Percentiles rank a stretch among this genome's conserved stretches.
Evolutionary conservation across 1,140 invertebrate species (phyloP).

Genomic region (Muscidifurax raptorellus): DNA sequence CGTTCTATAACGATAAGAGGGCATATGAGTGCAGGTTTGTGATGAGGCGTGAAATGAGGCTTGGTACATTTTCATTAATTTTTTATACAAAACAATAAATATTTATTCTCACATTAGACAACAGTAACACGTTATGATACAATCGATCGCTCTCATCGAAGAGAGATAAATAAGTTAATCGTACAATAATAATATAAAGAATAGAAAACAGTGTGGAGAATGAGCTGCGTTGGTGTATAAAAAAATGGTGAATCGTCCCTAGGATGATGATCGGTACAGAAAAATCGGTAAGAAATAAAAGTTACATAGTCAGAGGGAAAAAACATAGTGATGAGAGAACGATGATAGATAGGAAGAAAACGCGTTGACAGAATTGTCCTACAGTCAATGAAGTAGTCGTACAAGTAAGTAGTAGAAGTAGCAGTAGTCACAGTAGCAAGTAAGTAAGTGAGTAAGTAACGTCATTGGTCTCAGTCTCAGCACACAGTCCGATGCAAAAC

Average conservation of each 20-base stretch:
- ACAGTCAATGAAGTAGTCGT: neutral
- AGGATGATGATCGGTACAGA: neutral
- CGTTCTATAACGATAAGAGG: no score
- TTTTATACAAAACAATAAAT: conserved; percentile 54
- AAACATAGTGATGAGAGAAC: neutral
- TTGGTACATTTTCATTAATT: neutral
- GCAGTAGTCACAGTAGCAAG: neutral
- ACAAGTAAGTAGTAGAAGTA: neutral
- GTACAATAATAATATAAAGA: conserved; percentile 14
- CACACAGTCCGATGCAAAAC: neutral
- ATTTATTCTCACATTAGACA: conserved; percentile 51
- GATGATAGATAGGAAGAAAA: neutral
- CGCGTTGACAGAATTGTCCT: neutral
- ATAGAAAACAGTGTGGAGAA: conserved; percentile 1
- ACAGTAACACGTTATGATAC: conserved; percentile 53
- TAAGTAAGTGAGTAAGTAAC: neutral
- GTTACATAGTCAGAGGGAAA: neutral
- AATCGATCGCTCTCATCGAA: conserved; percentile 39
- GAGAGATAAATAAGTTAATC: conserved; percentile 46
- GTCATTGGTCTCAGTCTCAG: conserved; percentile 27
- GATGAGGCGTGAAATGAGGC: neutral
- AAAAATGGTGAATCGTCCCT: neutral
- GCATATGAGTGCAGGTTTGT: neutral
- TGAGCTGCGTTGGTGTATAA: neutral
- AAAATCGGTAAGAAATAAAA: neutral